Conservation (phyloP, 1,140 invertebrate genomes). For the Drosophila lowei region DNA sequence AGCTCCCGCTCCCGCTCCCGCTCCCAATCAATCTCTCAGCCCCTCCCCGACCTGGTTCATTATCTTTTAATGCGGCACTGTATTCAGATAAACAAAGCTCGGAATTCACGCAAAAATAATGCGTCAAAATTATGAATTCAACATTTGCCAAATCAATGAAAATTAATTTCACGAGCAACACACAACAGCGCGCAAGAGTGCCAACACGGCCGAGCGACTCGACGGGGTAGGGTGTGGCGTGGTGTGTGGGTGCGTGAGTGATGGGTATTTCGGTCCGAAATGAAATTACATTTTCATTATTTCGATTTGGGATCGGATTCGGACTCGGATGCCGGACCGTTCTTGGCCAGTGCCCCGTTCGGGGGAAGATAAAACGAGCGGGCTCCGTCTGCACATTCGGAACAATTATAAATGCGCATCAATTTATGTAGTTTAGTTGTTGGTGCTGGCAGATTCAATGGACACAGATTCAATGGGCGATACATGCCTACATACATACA, state of each 20-base stretch:
- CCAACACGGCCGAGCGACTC: neutral
- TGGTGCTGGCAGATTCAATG: constrained; percentile 1
- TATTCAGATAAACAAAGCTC: constrained; percentile 70
- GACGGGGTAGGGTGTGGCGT: neutral
- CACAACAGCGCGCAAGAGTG: constrained; percentile 47
- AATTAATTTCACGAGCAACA: constrained; percentile 76
- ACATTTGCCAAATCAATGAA: constrained; percentile 80
- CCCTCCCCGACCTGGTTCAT: constrained; percentile 40
- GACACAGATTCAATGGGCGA: neutral
- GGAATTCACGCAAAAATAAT: constrained; percentile 79
- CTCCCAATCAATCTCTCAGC: constrained; percentile 3
- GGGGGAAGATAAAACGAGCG: constrained; percentile 43
- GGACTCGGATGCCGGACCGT: neutral
- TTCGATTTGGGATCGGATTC: constrained; percentile 36
- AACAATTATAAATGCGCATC: constrained; percentile 79
- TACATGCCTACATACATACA: neutral
- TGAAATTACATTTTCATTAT: constrained; percentile 81
- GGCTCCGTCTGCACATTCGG: constrained; percentile 31
- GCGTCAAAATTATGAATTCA: constrained; percentile 81
- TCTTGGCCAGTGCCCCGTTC: constrained; percentile 16
- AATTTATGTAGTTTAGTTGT: constrained; percentile 57
- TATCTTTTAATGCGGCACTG: constrained; percentile 68
- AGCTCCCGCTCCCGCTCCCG: neutral
- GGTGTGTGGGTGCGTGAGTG: constrained; percentile 35
- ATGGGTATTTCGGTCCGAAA: constrained; percentile 47